A percentile compares a stretch with the other conserved stretches of the same genome.
Conservation (phyloP, 2,888 invertebrate genomes). For the Archaeoteleia sp. region DNA sequence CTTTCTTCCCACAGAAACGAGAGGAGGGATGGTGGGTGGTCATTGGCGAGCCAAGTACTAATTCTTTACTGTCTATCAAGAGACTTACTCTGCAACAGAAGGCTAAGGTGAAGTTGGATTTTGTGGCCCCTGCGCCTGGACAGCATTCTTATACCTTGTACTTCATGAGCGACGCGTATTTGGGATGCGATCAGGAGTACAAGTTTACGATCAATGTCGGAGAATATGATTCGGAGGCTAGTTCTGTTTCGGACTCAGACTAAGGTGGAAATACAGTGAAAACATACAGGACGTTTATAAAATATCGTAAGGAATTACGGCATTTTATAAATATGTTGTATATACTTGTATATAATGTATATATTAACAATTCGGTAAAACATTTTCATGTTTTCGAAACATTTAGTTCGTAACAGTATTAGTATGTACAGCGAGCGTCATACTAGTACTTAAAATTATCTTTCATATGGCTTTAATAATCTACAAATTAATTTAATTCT, state of each 20-base stretch:
- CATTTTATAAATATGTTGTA: no score
- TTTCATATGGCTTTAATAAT: no score
- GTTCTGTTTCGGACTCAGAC: conserved; percentile 77
- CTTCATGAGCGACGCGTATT: conserved; percentile 99
- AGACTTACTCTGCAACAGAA: conserved; percentile 94
- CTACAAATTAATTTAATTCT: no score
- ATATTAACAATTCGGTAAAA: no score
- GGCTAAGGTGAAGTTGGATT: conserved; percentile 91
- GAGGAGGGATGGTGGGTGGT: conserved; percentile 99
- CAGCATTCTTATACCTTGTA: conserved; percentile 95
- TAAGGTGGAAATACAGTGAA: conserved; percentile 72
- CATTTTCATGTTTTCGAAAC: no score
- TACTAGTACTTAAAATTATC: no score
- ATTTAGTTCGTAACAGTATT: no score
- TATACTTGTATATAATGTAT: no score
- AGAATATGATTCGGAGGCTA: conserved; percentile 82
- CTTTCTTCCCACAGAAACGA: conserved; percentile 96
- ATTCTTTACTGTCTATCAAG: conserved; percentile 97
- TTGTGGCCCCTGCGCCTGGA: conserved; percentile 93
- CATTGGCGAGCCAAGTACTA: conserved; percentile 95
- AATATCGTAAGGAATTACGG: no score
- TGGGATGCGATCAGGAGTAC: conserved; percentile 99
- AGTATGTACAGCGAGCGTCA: no score
- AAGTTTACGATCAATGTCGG: conserved; percentile 90
- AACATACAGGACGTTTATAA: no score